Percentiles rank a stretch among this genome's conserved stretches.
These are phyloP conservation scores for Hoplias malabaricus DNA, from an alignment of 2,113 vertebrate species.

Conservation along the genomic window DNA sequence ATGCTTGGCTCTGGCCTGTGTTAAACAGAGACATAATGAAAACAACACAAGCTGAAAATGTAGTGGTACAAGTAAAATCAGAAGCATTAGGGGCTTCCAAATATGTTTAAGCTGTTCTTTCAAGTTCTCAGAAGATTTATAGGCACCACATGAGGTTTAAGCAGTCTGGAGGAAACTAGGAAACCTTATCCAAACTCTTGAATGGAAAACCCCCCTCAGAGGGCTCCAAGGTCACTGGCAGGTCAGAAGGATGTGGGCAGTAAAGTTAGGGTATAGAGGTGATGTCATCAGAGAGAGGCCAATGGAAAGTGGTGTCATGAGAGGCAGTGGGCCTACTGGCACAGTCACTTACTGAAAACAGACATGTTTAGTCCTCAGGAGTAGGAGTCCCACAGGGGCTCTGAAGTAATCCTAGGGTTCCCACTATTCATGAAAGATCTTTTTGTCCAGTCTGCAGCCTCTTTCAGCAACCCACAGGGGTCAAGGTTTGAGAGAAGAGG, in stretches of 20 bases:
- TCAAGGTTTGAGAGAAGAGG: slow-evolving; percentile 28
- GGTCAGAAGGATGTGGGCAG: slow-evolving; percentile 40
- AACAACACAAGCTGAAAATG: slow-evolving; percentile 2
- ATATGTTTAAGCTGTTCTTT: slow-evolving; percentile 62
- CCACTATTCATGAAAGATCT: slow-evolving; percentile 21
- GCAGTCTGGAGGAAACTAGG: slow-evolving; percentile 57
- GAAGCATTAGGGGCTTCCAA: slow-evolving; percentile 48
- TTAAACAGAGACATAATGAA: background rate
- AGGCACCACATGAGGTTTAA: slow-evolving; percentile 59
- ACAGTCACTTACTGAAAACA: slow-evolving; percentile 54
- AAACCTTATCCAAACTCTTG: slow-evolving; percentile 56
- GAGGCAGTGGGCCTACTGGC: slow-evolving; percentile 29
- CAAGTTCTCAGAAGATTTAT: slow-evolving; percentile 61
- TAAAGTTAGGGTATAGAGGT: slow-evolving; percentile 28
- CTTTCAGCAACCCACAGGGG: slow-evolving; percentile 3
- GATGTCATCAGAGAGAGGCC: slow-evolving; percentile 59
- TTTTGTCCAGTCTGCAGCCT: slow-evolving; percentile 24
- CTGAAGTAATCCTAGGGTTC: slow-evolving; percentile 16
- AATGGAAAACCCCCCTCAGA: slow-evolving; percentile 49
- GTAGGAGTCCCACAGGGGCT: slow-evolving; percentile 29
- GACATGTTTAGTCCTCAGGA: slow-evolving; percentile 47
- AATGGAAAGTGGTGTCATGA: slow-evolving; percentile 47
- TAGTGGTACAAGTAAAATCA: slow-evolving; percentile 5
- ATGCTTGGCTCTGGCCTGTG: background rate
- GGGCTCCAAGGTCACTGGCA: slow-evolving; percentile 32